Evolutionary conservation across 2,797 vertebrate genomes (phyloP).

Genomic region (Karalla daura): DNA sequence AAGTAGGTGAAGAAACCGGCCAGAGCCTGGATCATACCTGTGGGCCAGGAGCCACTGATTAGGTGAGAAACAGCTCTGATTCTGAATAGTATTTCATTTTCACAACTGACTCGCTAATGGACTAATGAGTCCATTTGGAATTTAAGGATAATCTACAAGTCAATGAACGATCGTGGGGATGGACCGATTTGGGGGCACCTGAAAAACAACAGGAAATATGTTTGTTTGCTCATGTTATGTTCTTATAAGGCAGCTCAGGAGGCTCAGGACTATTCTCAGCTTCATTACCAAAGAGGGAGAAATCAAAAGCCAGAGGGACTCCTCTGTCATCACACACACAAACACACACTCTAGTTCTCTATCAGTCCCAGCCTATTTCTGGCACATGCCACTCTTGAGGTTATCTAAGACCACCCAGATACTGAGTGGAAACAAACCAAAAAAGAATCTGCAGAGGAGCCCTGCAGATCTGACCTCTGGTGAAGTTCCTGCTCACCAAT

Average conservation of each 20-base stretch:
- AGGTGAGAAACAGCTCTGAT: too few species aligned
- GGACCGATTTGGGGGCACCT: background rate
- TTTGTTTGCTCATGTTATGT: background rate
- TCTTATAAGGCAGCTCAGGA: conserved; percentile 21
- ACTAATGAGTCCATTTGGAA: background rate
- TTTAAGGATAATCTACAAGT: conserved; percentile 26
- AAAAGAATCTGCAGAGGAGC: background rate
- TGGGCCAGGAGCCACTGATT: too few species aligned
- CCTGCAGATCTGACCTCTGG: too few species aligned
- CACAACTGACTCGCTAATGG: too few species aligned
- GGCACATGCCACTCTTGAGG: conserved; percentile 34
- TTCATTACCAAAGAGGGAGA: conserved; percentile 45
- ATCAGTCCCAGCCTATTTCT: conserved; percentile 65
- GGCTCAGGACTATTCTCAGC: conserved; percentile 50
- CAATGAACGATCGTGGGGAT: conserved; percentile 31
- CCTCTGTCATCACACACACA: conserved; percentile 31
- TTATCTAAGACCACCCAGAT: conserved; percentile 57
- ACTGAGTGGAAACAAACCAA: conserved; percentile 9
- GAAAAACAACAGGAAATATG: background rate
- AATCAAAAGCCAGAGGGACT: conserved; percentile 19
- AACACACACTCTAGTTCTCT: conserved; percentile 21
- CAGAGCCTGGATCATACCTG: conserved; percentile 97
- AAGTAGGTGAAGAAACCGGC: conserved; percentile 98
- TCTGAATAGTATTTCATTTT: background rate
- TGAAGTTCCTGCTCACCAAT: conserved; percentile 84